Evolutionary conservation across 2,797 vertebrate genomes (phyloP).

Genomic region (Tamandua tetradactyla): DNA sequence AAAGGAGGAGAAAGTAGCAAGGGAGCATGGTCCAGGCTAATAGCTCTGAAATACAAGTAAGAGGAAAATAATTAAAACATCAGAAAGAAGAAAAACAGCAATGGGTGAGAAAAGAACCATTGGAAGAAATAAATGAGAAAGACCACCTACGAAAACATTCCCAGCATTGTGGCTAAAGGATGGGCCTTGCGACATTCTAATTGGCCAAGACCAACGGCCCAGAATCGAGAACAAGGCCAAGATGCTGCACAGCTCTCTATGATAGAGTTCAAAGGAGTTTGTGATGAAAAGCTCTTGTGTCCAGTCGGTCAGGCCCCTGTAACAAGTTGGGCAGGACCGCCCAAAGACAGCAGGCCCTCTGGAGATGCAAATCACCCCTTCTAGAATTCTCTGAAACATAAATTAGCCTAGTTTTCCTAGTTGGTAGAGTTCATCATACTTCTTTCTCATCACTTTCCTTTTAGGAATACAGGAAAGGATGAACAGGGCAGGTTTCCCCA

Average conservation of each 20-base stretch:
- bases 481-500: not conserved
- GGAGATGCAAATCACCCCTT: not conserved
- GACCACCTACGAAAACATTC: not conserved
- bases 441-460: not conserved
- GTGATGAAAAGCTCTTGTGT: not conserved
- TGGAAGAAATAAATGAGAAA: not conserved
- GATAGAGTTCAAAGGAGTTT: not conserved
- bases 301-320: not conserved
- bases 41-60: constrained; percentile 8
- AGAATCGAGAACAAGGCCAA: not conserved
- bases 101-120: not conserved
- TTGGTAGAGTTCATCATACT: not conserved
- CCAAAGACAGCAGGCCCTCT: constrained; percentile 3
- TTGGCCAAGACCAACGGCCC: not conserved
- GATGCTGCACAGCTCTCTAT: not conserved
- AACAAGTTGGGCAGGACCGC: not conserved
- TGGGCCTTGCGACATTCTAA: not conserved
- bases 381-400: not conserved
- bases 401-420: constrained; percentile 30
- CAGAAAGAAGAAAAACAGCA: constrained; percentile 19
- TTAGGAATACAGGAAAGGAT: not conserved
- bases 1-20: constrained; percentile 60
- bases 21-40: not conserved
- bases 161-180: not conserved
- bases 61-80: constrained; percentile 65